phyloP scores from a whole-genome alignment of 2,113 vertebrate genomes.

The Catagonus wagneri region DNA sequence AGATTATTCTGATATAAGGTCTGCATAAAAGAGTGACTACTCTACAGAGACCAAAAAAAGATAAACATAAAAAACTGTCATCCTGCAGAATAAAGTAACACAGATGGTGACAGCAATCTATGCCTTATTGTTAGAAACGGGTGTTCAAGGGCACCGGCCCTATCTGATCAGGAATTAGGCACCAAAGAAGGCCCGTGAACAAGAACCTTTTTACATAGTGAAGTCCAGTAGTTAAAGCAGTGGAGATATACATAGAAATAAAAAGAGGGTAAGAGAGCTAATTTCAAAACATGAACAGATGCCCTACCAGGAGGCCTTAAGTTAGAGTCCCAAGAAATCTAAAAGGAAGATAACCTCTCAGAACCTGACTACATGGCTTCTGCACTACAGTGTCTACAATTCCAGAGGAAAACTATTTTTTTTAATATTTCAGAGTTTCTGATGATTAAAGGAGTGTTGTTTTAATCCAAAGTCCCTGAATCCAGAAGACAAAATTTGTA shows the following conservation, averaged over 20 bases:
- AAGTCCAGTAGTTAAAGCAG: background rate
- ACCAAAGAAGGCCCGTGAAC: background rate
- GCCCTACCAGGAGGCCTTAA: background rate
- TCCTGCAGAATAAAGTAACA: background rate
- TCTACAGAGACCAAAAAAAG: background rate
- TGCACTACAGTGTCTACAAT: background rate
- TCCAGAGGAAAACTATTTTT: background rate
- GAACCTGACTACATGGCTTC: background rate
- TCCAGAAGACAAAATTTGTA: background rate
- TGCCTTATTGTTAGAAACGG: background rate
- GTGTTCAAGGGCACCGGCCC: background rate
- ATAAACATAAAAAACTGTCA: background rate
- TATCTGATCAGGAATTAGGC: background rate
- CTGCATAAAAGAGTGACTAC: background rate
- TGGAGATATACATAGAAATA: background rate
- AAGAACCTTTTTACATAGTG: background rate
- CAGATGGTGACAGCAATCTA: background rate
- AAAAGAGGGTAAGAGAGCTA: background rate
- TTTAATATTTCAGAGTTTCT: background rate
- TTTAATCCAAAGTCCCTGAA: background rate
- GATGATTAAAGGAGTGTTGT: background rate
- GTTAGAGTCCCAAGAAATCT: background rate
- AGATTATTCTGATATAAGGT: background rate
- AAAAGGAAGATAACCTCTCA: background rate
- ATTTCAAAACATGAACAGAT: slow-evolving; percentile 8